Base-by-base conservation (phyloP, 2,888 invertebrate genomes). In the Trichogramma dendrolimi region DNA sequence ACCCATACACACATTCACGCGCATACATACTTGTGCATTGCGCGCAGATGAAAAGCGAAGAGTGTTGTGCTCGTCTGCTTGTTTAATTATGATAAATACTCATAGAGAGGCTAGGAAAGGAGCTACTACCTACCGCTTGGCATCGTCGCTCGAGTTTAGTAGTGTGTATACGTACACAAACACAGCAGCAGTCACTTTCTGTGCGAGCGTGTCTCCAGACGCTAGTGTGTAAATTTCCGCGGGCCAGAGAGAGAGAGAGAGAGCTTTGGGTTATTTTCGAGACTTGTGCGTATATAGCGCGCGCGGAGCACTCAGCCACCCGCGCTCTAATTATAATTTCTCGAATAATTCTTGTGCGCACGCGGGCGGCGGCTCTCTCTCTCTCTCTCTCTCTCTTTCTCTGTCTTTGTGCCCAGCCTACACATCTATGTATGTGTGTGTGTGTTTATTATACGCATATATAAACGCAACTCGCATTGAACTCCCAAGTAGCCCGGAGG, bases 1-100 rank as follows among this genome's bases (percentile, higher is more conserved):
- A 27, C 27, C 2, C 3, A 27, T 27, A 27, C 27, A 27, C 27
- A 27, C 27, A 27, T 27, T 27, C 27, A 2, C 1, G 27, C 27
- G 27, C 27, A 27, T 27, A 27, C 27, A 27, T 3, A 27, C 27
- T 27, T 27, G 27, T 27, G 27, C 27, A 27, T 27, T 27, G 27
- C 27, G 49, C 11, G 47, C 42, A 46, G 61, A 41, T 41, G 49
- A 38, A 40, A 38, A 11, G 50, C 50, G 59, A 50, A 56, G 27
- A 42, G 41, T 48, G 4, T 5, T 4, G 39, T 40, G 53, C 44
- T 56, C n/a, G 42, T 62, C 55, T 50, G 60, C 55, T 58, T 58
- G 65, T 61, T 60, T 61, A 58, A 62, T 65, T 65, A 62, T 65
- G 65, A 64, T 60, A 62, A 65, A 65, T 65, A 55, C 49, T 14